A percentile compares a stretch with the other conserved stretches of the same genome.
These are phyloP conservation scores for Tetramorium parvispinum DNA, from an alignment of 1,140 invertebrate genomes.

Conservation along the genomic window DNA sequence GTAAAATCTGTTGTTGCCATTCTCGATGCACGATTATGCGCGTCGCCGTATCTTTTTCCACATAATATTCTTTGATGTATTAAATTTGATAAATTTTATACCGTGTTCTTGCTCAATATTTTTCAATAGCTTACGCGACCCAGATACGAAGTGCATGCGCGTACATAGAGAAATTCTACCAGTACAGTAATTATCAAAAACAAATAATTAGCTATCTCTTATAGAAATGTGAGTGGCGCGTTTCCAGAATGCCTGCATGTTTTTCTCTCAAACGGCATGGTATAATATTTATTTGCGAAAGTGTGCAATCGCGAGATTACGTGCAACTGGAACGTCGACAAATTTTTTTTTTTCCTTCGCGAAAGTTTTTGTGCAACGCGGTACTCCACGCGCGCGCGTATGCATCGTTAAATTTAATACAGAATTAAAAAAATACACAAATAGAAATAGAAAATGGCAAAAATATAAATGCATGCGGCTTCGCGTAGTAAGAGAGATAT, in stretches of 20 bases:
- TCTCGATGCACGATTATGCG: slow-evolving; percentile 25
- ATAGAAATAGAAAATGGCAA: background rate
- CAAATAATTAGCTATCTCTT: slow-evolving; percentile 39
- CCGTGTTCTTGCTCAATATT: slow-evolving; percentile 60
- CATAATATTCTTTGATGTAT: slow-evolving; percentile 10
- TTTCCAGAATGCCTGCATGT: slow-evolving; percentile 5
- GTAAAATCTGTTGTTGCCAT: slow-evolving; percentile 46
- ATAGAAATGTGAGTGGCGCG: background rate
- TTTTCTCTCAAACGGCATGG: background rate
- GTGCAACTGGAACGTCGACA: slow-evolving; percentile 22
- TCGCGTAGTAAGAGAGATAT: background rate
- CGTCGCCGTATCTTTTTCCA: slow-evolving; percentile 19
- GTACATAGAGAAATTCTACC: slow-evolving; percentile 45
- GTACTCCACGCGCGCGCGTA: background rate
- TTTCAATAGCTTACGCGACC: slow-evolving; percentile 32
- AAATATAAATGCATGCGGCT: background rate
- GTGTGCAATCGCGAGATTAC: slow-evolving; percentile 39
- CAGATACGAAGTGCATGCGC: background rate
- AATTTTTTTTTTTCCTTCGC: slow-evolving; percentile 26
- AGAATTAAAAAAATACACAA: slow-evolving; percentile 26
- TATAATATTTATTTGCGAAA: slow-evolving; percentile 53
- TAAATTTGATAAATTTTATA: slow-evolving; percentile 34
- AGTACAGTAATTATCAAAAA: slow-evolving; percentile 59
- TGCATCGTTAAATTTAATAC: slow-evolving; percentile 14
- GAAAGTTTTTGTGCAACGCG: slow-evolving; percentile 14